Conservation (phyloP, 1,140 invertebrate species). For the Drosophila mauritiana region DNA sequence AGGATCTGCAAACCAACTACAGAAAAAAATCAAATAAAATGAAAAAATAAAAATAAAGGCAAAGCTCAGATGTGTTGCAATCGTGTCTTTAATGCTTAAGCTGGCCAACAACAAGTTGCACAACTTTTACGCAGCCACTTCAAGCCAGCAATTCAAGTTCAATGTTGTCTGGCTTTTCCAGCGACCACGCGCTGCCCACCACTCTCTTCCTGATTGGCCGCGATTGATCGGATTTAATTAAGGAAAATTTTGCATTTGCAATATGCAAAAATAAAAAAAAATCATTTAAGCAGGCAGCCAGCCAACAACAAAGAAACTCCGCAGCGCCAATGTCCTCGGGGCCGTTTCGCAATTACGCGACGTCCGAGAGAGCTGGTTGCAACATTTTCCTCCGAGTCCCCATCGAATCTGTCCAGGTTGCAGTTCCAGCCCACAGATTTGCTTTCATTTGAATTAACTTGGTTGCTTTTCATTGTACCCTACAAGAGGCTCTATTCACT, state of each 20-base stretch:
- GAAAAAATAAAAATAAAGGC: slow-evolving; percentile 10
- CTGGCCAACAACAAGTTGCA: slow-evolving; percentile 51
- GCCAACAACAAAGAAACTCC: slow-evolving; percentile 25
- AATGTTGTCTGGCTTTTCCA: slow-evolving; percentile 69
- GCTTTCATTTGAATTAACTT: slow-evolving; percentile 74
- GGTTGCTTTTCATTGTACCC: slow-evolving; percentile 26
- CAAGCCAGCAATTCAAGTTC: slow-evolving; percentile 63
- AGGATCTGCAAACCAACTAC: slow-evolving; percentile 28
- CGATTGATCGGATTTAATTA: slow-evolving; percentile 58
- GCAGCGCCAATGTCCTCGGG: slow-evolving; percentile 49
- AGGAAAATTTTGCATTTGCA: slow-evolving; percentile 41
- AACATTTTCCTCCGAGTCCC: slow-evolving; percentile 46
- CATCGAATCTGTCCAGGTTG: slow-evolving; percentile 13
- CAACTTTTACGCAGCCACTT: slow-evolving; percentile 57
- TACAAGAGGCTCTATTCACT: neutral
- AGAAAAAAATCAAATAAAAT: slow-evolving; percentile 7
- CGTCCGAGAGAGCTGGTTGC: slow-evolving; percentile 51
- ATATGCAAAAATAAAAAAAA: slow-evolving; percentile 37
- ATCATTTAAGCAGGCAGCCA: slow-evolving; percentile 23
- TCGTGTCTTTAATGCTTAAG: slow-evolving; percentile 13
- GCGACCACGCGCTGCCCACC: slow-evolving; percentile 10
- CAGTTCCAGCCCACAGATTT: slow-evolving; percentile 49
- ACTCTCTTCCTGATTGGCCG: slow-evolving; percentile 53
- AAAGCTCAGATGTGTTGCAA: slow-evolving; percentile 32
- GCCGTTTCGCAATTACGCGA: slow-evolving; percentile 69